phyloP scores from a whole-genome alignment of 2,113 vertebrate species.

The Nematolebias whitei region DNA sequence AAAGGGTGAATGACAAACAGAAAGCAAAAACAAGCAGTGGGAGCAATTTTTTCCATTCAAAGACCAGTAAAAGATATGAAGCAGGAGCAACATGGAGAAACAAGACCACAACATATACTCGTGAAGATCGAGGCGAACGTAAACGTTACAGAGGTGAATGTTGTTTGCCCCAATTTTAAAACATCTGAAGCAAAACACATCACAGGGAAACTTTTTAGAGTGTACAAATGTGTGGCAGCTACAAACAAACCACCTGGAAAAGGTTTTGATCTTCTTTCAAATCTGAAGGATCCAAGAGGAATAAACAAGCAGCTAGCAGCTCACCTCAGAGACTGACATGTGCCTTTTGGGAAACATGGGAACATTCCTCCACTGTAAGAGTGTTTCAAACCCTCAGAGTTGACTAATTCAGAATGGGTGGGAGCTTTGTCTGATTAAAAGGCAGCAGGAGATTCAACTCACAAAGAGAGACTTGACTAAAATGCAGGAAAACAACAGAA shows the following conservation, averaged over 20 bases:
- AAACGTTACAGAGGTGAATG: constrained; percentile 6
- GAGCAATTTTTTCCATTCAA: constrained; percentile 9
- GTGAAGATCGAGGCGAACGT: constrained; percentile 1
- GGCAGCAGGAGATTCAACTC: constrained; percentile 11
- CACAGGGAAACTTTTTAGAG: background rate
- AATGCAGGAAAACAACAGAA: constrained; percentile 30
- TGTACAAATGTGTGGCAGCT: constrained; percentile 10
- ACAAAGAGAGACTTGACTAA: constrained; percentile 14
- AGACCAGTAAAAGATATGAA: constrained; percentile 1
- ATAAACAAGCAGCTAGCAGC: constrained; percentile 29
- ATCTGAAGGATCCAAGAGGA: constrained; percentile 5
- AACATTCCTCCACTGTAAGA: constrained; percentile 10
- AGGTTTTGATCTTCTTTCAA: constrained; percentile 2
- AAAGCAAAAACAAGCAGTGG: constrained; percentile 34
- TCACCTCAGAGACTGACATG: constrained; percentile 26
- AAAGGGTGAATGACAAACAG: constrained; percentile 39
- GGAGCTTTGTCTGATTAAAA: constrained; percentile 21
- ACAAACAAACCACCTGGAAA: constrained; percentile 21
- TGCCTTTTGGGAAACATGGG: constrained; percentile 28
- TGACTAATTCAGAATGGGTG: constrained; percentile 33
- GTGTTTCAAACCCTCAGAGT: constrained; percentile 24
- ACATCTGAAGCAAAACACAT: constrained; percentile 6
- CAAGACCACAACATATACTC: constrained; percentile 25
- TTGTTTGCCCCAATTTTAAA: constrained; percentile 49
- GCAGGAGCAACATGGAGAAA: constrained; percentile 21